Conservation (phyloP, 1,140 invertebrate species). For the Spodoptera litura region DNA sequence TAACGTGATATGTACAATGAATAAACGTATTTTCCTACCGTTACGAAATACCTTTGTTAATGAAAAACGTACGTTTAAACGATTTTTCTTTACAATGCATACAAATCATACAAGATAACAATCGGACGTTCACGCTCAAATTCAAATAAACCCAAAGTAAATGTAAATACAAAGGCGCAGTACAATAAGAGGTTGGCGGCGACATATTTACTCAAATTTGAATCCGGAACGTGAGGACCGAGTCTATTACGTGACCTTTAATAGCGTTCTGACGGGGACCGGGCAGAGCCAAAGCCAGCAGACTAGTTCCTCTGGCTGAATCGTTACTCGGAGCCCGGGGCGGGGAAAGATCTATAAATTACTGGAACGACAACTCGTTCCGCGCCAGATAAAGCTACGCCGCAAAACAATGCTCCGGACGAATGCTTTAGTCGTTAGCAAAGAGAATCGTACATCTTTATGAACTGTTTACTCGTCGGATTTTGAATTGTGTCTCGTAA, state of each 20-base stretch:
- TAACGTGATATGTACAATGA: too few relatives aligned
- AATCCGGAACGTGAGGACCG: slow-evolving; percentile 73
- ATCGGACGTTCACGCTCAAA: slow-evolving; percentile 57
- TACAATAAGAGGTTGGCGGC: slow-evolving; percentile 64
- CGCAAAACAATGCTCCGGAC: slow-evolving; percentile 81
- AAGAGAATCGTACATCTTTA: slow-evolving; percentile 75
- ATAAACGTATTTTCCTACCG: too few relatives aligned
- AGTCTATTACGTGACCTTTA: slow-evolving; percentile 79
- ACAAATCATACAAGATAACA: slow-evolving; percentile 61
- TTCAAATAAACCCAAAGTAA: slow-evolving; percentile 62
- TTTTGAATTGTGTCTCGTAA: slow-evolving; percentile 57
- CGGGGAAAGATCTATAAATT: slow-evolving; percentile 83
- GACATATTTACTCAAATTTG: slow-evolving; percentile 78
- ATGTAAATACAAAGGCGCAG: slow-evolving; percentile 64
- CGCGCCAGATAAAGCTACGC: slow-evolving; percentile 82
- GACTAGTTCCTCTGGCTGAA: slow-evolving; percentile 68
- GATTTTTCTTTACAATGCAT: slow-evolving; percentile 51
- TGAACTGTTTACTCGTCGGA: slow-evolving; percentile 72
- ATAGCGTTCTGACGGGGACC: slow-evolving; percentile 70
- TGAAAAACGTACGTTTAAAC: slow-evolving; percentile 40
- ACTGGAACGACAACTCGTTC: slow-evolving; percentile 83
- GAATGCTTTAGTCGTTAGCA: slow-evolving; percentile 77
- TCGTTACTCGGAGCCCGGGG: slow-evolving; percentile 74
- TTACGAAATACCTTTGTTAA: not conserved
- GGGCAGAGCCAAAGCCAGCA: slow-evolving; percentile 59